Conservation (phyloP, 2,797 vertebrate species). For the Tangara arthus region DNA sequence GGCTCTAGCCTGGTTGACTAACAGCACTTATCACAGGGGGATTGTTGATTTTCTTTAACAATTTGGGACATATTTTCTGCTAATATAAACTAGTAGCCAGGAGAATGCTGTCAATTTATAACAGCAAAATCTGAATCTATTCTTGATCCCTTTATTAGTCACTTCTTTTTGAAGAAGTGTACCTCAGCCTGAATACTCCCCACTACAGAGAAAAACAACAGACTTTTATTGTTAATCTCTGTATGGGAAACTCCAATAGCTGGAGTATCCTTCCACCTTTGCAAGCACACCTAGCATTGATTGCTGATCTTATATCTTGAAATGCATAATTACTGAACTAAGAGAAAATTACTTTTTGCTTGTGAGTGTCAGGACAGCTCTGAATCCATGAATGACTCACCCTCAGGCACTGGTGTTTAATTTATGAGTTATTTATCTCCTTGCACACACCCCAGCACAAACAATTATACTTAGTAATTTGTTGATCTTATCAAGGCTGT, state of each 20-base stretch:
- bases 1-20: not conserved
- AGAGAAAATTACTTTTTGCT: slow-evolving; percentile 64
- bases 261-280: slow-evolving; percentile 2
- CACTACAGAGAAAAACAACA: not conserved
- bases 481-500: slow-evolving; percentile 66
- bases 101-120: not conserved
- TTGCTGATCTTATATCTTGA: slow-evolving; percentile 26
- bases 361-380: slow-evolving; percentile 34
- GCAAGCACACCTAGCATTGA: slow-evolving; percentile 8
- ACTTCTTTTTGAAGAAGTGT: not conserved
- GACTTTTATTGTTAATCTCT: not conserved
- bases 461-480: slow-evolving; percentile 74
- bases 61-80: not conserved
- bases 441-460: slow-evolving; percentile 66
- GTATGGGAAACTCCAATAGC: not conserved
- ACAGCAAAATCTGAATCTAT: not conserved
- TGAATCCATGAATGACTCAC: slow-evolving; percentile 47
- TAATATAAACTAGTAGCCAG: not conserved
- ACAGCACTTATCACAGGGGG: not conserved
- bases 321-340: slow-evolving; percentile 32
- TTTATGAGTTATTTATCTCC: slow-evolving; percentile 73
- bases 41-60: not conserved
- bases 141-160: not conserved
- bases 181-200: not conserved
- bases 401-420: slow-evolving; percentile 58